Evolutionary conservation across 2,797 vertebrate genomes (phyloP).

Genomic region (Chelmon rostratus): DNA sequence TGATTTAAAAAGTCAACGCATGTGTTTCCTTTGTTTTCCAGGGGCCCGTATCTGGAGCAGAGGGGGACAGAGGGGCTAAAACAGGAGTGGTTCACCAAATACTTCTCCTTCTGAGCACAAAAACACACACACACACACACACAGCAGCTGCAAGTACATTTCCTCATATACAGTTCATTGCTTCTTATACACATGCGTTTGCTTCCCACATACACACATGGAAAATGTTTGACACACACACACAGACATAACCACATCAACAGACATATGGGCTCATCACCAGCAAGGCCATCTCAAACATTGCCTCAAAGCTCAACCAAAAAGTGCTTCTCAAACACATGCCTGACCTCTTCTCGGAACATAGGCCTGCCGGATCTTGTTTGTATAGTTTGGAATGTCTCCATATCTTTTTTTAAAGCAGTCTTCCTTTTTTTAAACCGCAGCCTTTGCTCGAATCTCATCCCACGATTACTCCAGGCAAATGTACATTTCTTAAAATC

Average conservation of each 20-base stretch:
- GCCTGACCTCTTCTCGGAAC: constrained; percentile 82
- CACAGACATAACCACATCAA: constrained; percentile 43
- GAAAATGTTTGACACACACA: constrained; percentile 14
- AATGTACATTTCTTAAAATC: constrained; percentile 46
- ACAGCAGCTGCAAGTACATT: constrained; percentile 67
- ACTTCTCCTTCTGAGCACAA: constrained; percentile 95
- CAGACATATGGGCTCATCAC: constrained; percentile 78
- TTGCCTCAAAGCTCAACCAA: constrained; percentile 87
- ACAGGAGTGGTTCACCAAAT: constrained; percentile 98
- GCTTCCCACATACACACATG: constrained; percentile 47
- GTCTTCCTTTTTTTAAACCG: constrained; percentile 81
- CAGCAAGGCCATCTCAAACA: constrained; percentile 84
- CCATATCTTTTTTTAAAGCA: constrained; percentile 59
- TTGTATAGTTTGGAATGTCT: constrained; percentile 76
- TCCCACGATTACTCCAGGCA: constrained; percentile 54
- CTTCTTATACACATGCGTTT: constrained; percentile 70
- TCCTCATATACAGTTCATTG: constrained; percentile 72
- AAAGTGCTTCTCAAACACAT: constrained; percentile 86
- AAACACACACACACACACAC: constrained; percentile 31
- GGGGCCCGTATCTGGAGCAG: constrained; percentile 82
- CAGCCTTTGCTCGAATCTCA: constrained; percentile 60
- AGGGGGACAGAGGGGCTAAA: constrained; percentile 86
- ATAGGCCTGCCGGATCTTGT: constrained; percentile 73
- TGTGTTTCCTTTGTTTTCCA: constrained; percentile 54
- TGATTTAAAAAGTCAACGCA: background rate